These are phyloP conservation scores for Chrysotoxum bicinctum DNA, from an alignment of 2,888 invertebrate genomes.

Conservation along the genomic window DNA sequence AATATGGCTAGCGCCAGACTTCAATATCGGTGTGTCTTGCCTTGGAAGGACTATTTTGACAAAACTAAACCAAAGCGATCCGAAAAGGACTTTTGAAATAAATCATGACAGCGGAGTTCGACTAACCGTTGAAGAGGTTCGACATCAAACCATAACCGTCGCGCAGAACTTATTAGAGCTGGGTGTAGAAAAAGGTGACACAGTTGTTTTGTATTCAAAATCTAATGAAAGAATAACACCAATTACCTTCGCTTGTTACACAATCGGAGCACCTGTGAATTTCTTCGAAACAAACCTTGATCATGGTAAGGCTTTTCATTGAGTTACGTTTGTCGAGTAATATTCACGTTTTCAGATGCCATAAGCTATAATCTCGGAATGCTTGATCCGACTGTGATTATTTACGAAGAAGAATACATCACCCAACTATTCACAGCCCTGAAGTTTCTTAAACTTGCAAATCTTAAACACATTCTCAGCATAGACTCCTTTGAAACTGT, in stretches of 20 bases:
- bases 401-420: constrained; percentile 64
- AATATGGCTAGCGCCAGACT: constrained; percentile 15
- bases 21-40: background rate
- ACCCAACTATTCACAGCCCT: constrained; percentile 44
- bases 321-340: background rate
- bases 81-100: constrained; percentile 54
- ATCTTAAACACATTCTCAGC: constrained; percentile 50
- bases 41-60: constrained; percentile 11
- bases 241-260: constrained; percentile 70
- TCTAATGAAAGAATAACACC: constrained; percentile 58
- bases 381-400: constrained; percentile 69
- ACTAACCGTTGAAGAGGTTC: constrained; percentile 47
- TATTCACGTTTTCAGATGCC: constrained; percentile 47
- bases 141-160: constrained; percentile 53
- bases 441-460: constrained; percentile 22
- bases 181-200: constrained; percentile 69
- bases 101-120: constrained; percentile 50
- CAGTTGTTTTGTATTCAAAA: constrained; percentile 67
- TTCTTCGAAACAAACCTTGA: constrained; percentile 73
- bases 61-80: constrained; percentile 11
- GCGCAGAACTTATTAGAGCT: constrained; percentile 46
- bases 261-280: constrained; percentile 69
- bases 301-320: constrained; percentile 46
- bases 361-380: constrained; percentile 43
- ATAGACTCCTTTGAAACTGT: constrained; percentile 21